A percentile compares a stretch with the other conserved stretches of the same genome.
These are phyloP conservation scores for Scaptomyza graminum DNA, from an alignment of 1,140 invertebrate species.

Conservation along the genomic window DNA sequence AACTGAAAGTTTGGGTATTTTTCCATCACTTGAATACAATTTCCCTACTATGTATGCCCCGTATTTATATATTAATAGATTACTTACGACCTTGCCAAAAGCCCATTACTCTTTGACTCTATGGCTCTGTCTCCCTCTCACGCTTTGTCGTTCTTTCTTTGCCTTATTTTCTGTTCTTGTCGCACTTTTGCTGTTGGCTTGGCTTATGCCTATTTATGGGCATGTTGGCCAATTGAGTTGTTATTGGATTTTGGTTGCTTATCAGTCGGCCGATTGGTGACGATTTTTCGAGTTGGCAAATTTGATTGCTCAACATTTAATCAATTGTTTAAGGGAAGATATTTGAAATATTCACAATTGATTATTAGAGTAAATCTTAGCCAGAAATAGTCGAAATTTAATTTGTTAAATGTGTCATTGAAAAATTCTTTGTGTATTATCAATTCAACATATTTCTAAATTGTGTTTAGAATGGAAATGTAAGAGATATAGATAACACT, in stretches of 20 bases:
- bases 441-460: not conserved
- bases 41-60: not conserved
- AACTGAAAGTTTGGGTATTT: not conserved
- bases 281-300: slow-evolving; percentile 14
- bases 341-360: not conserved
- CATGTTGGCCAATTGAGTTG: slow-evolving; percentile 51
- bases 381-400: too few relatives aligned
- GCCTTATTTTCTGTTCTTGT: not conserved
- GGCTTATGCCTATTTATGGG: slow-evolving; percentile 73
- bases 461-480: too few relatives aligned
- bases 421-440: not conserved
- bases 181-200: slow-evolving; percentile 26
- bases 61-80: slow-evolving; percentile 30
- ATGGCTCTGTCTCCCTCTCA: not conserved
- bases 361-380: too few relatives aligned
- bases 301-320: slow-evolving; percentile 20
- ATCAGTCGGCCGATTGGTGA: slow-evolving; percentile 32
- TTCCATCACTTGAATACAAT: not conserved
- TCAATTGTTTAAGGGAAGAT: slow-evolving; percentile 13
- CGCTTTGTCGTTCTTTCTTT: not conserved
- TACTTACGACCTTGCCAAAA: slow-evolving; percentile 60
- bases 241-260: slow-evolving; percentile 44
- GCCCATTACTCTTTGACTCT: not conserved
- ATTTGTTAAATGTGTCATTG: not conserved
- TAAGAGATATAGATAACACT: too few relatives aligned